Conservation (phyloP, 2,888 invertebrate species). For the Nemotelus pantherinus region DNA sequence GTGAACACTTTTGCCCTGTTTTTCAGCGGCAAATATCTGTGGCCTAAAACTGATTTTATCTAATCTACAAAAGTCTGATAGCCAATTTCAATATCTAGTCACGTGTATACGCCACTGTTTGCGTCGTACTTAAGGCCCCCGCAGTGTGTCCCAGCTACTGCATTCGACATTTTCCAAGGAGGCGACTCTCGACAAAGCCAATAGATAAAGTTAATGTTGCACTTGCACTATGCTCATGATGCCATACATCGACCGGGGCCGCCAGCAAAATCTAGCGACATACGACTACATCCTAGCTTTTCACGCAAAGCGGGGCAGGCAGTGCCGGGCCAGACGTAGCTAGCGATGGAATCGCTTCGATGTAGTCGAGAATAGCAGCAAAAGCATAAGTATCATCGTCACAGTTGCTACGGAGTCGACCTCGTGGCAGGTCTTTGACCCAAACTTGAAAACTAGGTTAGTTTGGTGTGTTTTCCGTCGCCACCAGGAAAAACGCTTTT, state of each 20-base stretch:
- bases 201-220: conserved; percentile 35
- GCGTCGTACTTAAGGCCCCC: not conserved
- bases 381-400: conserved; percentile 44
- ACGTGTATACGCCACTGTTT: conserved; percentile 36
- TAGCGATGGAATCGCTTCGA: not conserved
- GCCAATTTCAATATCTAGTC: not conserved
- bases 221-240: conserved; percentile 36
- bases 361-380: conserved; percentile 15
- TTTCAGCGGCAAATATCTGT: too few relatives aligned
- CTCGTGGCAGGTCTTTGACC: conserved; percentile 65
- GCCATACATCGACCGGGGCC: not conserved
- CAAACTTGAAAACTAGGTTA: conserved; percentile 57
- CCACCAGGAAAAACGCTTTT: conserved; percentile 45
- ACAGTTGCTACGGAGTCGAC: conserved; percentile 54
- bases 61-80: too few relatives aligned
- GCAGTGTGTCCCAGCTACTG: not conserved
- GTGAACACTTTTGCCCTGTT: too few relatives aligned
- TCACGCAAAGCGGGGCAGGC: not conserved
- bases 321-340: too few relatives aligned
- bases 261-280: not conserved
- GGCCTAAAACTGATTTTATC: too few relatives aligned
- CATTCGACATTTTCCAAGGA: conserved; percentile 20
- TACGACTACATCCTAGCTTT: not conserved
- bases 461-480: conserved; percentile 55
- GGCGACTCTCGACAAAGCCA: not conserved